Evolutionary conservation across 1,140 invertebrate genomes (phyloP).

Genomic region (Microplitis demolitor): DNA sequence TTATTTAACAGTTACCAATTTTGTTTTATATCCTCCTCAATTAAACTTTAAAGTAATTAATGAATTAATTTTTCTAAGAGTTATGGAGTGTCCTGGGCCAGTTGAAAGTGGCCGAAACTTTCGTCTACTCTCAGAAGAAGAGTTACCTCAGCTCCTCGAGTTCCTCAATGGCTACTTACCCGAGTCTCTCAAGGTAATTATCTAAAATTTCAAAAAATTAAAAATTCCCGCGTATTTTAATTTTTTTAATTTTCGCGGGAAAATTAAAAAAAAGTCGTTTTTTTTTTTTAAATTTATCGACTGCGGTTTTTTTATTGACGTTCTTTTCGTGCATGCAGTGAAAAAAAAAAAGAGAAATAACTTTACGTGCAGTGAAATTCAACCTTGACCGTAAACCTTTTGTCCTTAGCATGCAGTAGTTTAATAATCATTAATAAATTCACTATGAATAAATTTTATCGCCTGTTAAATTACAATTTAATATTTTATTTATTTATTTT

Average conservation of each 20-base stretch:
- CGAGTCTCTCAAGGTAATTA: conserved; percentile 77
- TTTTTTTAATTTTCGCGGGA: not conserved
- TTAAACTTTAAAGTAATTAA: too few relatives aligned
- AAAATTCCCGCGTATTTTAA: not conserved
- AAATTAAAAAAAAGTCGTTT: not conserved
- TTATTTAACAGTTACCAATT: too few relatives aligned
- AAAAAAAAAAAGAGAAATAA: conserved; percentile 36
- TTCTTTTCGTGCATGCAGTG: conserved; percentile 15
- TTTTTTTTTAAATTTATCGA: not conserved
- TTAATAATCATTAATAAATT: not conserved
- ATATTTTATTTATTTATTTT: not conserved
- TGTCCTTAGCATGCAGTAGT: not conserved
- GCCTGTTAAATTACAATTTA: not conserved
- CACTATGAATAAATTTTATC: not conserved
- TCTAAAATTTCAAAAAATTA: not conserved
- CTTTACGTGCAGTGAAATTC: conserved; percentile 39
- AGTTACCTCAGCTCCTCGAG: conserved; percentile 78
- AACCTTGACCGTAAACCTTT: conserved; percentile 47
- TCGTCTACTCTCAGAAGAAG: conserved; percentile 79
- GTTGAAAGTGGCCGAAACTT: conserved; percentile 75
- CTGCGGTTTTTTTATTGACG: not conserved
- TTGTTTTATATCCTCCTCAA: too few relatives aligned
- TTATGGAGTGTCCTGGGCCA: conserved; percentile 54
- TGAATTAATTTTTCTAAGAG: conserved; percentile 7
- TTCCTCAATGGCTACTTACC: conserved; percentile 77